A percentile compares a stretch with the other conserved stretches of the same genome.
Conservation (phyloP, 2,797 vertebrate species). For the Hapalemur alaotrensis region DNA sequence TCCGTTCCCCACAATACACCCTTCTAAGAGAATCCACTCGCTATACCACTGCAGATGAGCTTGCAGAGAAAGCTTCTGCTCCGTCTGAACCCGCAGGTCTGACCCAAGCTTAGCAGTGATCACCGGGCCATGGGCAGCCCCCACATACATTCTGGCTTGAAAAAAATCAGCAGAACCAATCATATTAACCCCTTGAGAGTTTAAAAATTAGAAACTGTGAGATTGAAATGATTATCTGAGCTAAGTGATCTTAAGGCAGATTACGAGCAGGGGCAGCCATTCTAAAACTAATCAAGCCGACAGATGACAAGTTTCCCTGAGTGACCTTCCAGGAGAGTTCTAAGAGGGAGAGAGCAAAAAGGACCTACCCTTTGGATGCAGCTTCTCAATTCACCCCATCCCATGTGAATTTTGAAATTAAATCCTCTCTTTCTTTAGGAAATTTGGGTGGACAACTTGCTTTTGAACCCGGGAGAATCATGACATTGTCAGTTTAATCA, state of each 20-base stretch:
- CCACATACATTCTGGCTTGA: background rate
- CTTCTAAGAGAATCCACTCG: background rate
- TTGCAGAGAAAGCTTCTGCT: background rate
- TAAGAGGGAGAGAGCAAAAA: background rate
- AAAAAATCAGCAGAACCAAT: background rate
- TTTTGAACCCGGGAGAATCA: background rate
- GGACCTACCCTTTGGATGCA: fast-evolving
- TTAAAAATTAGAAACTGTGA: background rate
- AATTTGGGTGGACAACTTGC: background rate
- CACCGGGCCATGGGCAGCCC: background rate
- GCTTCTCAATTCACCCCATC: background rate
- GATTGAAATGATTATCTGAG: background rate
- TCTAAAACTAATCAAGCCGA: background rate
- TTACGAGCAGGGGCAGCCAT: fast-evolving
- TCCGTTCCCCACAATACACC: fast-evolving
- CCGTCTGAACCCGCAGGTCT: background rate
- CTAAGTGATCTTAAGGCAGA: background rate
- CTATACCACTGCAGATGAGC: background rate
- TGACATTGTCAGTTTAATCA: background rate
- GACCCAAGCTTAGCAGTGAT: background rate
- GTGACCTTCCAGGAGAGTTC: background rate
- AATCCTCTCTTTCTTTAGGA: background rate
- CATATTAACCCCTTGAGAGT: background rate
- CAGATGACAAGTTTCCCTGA: fast-evolving
- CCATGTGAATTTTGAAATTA: background rate